Evolutionary conservation across 2,113 vertebrate genomes (phyloP), one percentile per base, ranked within the genome.

Genomic region (Opisthocomus hoazin): DNA sequence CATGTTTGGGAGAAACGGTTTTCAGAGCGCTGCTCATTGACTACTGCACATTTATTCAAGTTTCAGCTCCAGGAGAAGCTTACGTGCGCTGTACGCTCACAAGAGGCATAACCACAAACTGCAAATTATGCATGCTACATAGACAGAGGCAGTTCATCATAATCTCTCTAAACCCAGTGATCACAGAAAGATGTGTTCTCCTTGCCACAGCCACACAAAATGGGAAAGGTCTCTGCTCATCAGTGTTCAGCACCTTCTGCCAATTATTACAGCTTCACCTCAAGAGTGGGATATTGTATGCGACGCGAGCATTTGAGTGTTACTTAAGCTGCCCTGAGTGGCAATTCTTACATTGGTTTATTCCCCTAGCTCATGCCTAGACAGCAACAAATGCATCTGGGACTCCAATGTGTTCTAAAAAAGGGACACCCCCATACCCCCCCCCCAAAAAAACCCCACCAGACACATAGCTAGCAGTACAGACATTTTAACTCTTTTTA

Each of bases 51-150:
- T 10, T 20, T 10, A 58, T 20, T 54, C 24, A 29, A 26, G 26
- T 57, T 64, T 37, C 71, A 83, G 36, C 68, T 39, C 61, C 60
- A 45, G 29, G 68, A 87, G 50, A 39, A 77, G 69, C 58, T 73
- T 60, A 36, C 5, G 2, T 12, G 34, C 2, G 1, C 48, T 56
- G 36, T 39, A 32, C 0, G 0, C 36, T 66, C 41, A 23, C 45
- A n/a, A 37, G 36, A 60, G 57, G 18, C 29, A 51, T 21, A 45
- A 60, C 43, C 54, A 69, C 45, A 51, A 84, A 60, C 3, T 26
- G 39, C 63, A 71, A 92, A 45, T 70, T 32, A 48, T 24, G 10
- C 9, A 5, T 37, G 46, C 39, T n/a, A 24, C 30, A 9, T 32
- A 63, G 21, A 23, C 15, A 17, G 37, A 77, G 29, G 15, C 61